Evolutionary conservation across 2,797 vertebrate genomes (phyloP), one percentile per base, ranked within the genome.

Genomic region (Hydrocynus forskahlii): DNA sequence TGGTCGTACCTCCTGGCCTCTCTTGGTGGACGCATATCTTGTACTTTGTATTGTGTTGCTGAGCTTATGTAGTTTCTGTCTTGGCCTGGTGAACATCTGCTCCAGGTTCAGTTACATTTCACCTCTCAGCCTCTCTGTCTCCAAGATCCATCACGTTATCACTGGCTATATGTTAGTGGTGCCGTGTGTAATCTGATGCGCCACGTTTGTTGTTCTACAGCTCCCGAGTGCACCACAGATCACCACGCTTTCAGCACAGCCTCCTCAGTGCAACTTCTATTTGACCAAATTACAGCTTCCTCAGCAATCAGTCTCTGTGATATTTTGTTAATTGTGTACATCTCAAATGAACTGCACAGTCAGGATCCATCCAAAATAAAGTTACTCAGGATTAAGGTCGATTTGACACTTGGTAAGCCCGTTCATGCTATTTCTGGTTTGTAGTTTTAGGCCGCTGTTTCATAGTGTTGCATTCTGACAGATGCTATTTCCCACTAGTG

Each of bases 81-180:
- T 82, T 57, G 83, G 69, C 73, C 85, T 86, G 82, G 90, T 89
- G 69, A 85, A 90, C 89, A 90, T 91, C 87, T 91, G 89, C 85
- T 89, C 75, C 81, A 88, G 88, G 86, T 92, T 92, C 84, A 82
- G 79, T 89, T 90, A 87, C 88, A 81, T 38, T 85, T 87, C 85
- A 91, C 89, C 89, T 91, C 90, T 88, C 86, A 88, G 88, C 89
- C 77, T 89, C 86, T 89, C 88, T 86, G 80, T 89, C 90, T 93
- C 87, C 85, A 88, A 84, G 89, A 91, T 91, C 91, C 91, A 89
- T 91, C 91, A 84, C 78, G 86, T 70, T 80, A 82, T 86, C 88
- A 21, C 88, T 87, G 75, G 13, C 75, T 70, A 84, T 25, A 72
- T 90, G 87, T 85, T 86, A 74, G 81, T 77, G 83, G 85, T 67